Evolutionary conservation across 2,797 vertebrate species (phyloP).

Genomic region (Chaenodraco wilsoni): DNA sequence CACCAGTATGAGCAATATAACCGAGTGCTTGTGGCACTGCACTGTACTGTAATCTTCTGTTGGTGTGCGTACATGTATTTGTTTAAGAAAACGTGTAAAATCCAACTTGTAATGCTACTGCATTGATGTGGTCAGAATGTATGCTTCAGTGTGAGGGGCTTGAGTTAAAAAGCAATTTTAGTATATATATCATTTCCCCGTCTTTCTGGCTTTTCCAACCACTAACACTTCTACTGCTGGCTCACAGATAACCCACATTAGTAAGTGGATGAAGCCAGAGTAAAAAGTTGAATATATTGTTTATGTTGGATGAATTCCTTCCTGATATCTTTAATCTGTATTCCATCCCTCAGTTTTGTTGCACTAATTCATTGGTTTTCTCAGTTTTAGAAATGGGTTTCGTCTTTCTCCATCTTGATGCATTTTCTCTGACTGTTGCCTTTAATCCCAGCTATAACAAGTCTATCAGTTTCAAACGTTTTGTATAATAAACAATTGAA

Average conservation of each 20-base stretch:
- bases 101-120: slow-evolving; percentile 56
- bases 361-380: slow-evolving; percentile 36
- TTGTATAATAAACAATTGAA: slow-evolving; percentile 61
- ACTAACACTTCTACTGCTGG: slow-evolving; percentile 52
- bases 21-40: slow-evolving; percentile 70
- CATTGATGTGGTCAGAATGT: slow-evolving; percentile 52
- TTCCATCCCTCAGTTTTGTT: slow-evolving; percentile 30
- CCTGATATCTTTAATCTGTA: slow-evolving; percentile 29
- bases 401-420: slow-evolving; percentile 22
- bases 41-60: slow-evolving; percentile 73
- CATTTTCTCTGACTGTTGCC: slow-evolving; percentile 57
- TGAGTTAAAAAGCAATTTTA: slow-evolving; percentile 53
- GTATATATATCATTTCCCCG: slow-evolving; percentile 28
- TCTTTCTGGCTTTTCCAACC: slow-evolving; percentile 47
- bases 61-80: slow-evolving; percentile 63
- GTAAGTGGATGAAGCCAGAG: slow-evolving; percentile 33
- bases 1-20: slow-evolving; percentile 80
- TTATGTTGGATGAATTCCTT: slow-evolving; percentile 41
- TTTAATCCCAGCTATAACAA: slow-evolving; percentile 58
- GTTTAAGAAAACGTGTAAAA: slow-evolving; percentile 55
- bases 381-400: slow-evolving; percentile 16
- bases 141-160: slow-evolving; percentile 58
- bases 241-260: slow-evolving; percentile 41
- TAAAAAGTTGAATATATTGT: slow-evolving; percentile 45
- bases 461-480: slow-evolving; percentile 36